Conservation (phyloP, 2,888 invertebrate species). For the Fragum sueziense region DNA sequence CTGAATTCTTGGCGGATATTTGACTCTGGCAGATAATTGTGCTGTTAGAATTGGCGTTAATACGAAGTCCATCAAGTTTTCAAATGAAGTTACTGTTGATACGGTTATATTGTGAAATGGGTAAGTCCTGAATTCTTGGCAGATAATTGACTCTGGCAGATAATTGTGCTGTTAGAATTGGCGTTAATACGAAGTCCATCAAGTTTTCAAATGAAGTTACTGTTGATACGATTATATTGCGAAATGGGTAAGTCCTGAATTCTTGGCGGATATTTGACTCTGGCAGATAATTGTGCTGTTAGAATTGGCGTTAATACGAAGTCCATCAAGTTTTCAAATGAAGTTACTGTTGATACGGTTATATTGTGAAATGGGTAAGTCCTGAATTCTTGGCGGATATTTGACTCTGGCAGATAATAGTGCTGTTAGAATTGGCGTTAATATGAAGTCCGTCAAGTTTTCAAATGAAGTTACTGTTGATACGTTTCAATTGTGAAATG, state of each 20-base stretch:
- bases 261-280: no score
- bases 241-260: conserved; percentile 87
- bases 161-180: conserved; percentile 88
- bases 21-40: conserved; percentile 85
- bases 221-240: conserved; percentile 92
- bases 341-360: conserved; percentile 92
- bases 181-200: conserved; percentile 90
- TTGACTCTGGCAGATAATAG: conserved; percentile 84
- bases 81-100: conserved; percentile 93
- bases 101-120: conserved; percentile 90
- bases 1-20: no score
- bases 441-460: conserved; percentile 93
- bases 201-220: conserved; percentile 94
- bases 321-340: conserved; percentile 94
- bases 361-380: conserved; percentile 89
- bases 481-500: conserved; percentile 90
- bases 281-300: conserved; percentile 86
- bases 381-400: no score
- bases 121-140: no score
- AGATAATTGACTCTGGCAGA: no score
- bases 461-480: conserved; percentile 92
- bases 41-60: conserved; percentile 88
- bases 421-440: conserved; percentile 89
- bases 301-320: conserved; percentile 89
- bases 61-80: conserved; percentile 93